phyloP scores from a whole-genome alignment of 2,797 vertebrate genomes.

The Simalia tracyae region DNA sequence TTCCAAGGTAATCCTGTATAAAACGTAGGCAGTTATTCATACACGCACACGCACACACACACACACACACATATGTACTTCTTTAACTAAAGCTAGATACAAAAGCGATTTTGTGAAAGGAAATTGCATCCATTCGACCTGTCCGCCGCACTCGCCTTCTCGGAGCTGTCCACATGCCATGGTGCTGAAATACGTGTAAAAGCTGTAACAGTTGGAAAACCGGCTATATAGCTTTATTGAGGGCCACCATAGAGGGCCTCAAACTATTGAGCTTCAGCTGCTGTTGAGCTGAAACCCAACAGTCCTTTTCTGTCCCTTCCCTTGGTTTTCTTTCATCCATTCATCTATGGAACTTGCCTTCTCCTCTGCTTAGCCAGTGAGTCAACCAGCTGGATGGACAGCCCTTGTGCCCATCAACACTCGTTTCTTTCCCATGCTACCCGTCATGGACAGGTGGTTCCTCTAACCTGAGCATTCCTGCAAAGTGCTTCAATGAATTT shows the following conservation, averaged over 20 bases:
- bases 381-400: not conserved
- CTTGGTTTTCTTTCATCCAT: not conserved
- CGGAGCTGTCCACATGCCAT: slow-evolving; percentile 48
- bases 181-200: slow-evolving; percentile 55
- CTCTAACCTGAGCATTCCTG: slow-evolving; percentile 28
- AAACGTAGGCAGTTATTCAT: not conserved
- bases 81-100: not conserved
- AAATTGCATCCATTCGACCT: not conserved
- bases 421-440: not conserved
- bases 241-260: not conserved
- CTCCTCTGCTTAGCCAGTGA: not conserved
- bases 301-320: not conserved
- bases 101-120: not conserved
- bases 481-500: slow-evolving; percentile 25
- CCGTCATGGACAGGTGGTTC: not conserved
- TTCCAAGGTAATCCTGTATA: not conserved
- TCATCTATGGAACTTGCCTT: not conserved
- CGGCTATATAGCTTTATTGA: too few species aligned
- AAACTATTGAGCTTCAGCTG: not conserved
- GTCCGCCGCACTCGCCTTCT: accelerated
- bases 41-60: too few species aligned
- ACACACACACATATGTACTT: not conserved
- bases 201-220: not conserved
- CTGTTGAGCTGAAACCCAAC: not conserved
- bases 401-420: accelerated